Conservation (phyloP, 2,888 invertebrate genomes). For the Perizoma affinitatum region DNA sequence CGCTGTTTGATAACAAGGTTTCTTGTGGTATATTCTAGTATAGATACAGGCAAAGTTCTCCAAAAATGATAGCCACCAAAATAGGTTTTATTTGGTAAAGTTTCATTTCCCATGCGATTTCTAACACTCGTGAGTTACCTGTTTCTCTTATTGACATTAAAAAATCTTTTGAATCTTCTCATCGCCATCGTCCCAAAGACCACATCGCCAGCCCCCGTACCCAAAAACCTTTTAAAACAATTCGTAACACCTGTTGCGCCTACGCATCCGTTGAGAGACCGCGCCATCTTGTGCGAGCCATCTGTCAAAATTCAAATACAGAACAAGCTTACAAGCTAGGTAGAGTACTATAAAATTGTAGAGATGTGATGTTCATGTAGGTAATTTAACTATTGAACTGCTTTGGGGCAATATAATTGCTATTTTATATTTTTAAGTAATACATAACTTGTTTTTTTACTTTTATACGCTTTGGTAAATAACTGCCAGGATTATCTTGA, state of each 20-base stretch:
- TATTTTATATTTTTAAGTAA: too few species aligned
- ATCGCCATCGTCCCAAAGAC: constrained; percentile 59
- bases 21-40: too few species aligned
- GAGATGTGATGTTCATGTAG: too few species aligned
- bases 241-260: constrained; percentile 75
- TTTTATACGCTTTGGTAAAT: too few species aligned
- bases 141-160: constrained; percentile 16
- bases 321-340: constrained; percentile 13
- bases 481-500: too few species aligned
- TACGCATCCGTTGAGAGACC: constrained; percentile 69
- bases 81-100: neutral
- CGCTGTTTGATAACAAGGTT: too few species aligned
- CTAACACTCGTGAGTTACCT: constrained; percentile 1
- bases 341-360: too few species aligned
- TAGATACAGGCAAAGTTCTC: too few species aligned
- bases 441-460: too few species aligned
- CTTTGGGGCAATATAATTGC: too few species aligned
- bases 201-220: constrained; percentile 60
- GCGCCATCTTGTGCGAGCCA: constrained; percentile 69
- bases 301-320: constrained; percentile 72
- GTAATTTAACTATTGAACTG: too few species aligned
- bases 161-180: constrained; percentile 50
- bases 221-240: constrained; percentile 55
- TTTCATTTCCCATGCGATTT: neutral
- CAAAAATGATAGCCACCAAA: too few species aligned